Base-by-base conservation (phyloP, 2,888 invertebrate genomes). In the Pseudanteris insignis region DNA sequence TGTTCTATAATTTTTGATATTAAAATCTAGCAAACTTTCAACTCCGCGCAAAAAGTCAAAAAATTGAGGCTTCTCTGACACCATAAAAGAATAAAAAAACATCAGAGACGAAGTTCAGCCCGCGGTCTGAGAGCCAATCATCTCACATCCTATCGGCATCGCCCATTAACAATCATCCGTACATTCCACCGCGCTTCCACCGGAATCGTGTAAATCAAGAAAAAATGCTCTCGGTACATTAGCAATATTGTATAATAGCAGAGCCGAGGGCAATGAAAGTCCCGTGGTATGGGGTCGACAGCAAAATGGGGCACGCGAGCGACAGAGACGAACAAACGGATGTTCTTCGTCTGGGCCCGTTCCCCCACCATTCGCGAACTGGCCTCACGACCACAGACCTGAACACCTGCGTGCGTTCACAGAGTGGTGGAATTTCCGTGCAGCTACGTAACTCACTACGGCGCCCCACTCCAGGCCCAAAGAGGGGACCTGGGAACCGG, bases 381-480 rank as follows among this genome's bases (percentile, higher is more conserved):
- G 24, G 14, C 2, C 51, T 9, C 46, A 44, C 44, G 36, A 44
- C 40, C 48, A 53, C 43, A 62, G 34, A 30, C 38, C 44, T 37
- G 61, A 48, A 46, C 58, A 58, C 57, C 18, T 46, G 50, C 58
- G 54, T 41, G 55, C 60, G n/a, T n/a, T n/a, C n/a, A 38, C 37
- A 21, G 55, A 55, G 47, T 43, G 57, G 53, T 51, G 55, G 63
- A 53, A 63, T 59, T 63, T 59, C 44, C 59, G 63, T 63, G 59
- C 59, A 38, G 60, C 26, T 60, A 55, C 55, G 59, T 59, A 60
- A 57, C 59, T 57, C 66, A 67, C 67, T 67, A 66, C 67, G 64
- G 70, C 38, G 66, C 69, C 71, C 70, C 71, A 70, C 73, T 71
- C 67, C 68, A 67, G 75, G 71, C 74, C 75, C 75, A 69, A 71